Percentiles rank a stretch among this genome's conserved stretches.
Conservation (phyloP, 1,140 invertebrate genomes). For the Aricia agestis region DNA sequence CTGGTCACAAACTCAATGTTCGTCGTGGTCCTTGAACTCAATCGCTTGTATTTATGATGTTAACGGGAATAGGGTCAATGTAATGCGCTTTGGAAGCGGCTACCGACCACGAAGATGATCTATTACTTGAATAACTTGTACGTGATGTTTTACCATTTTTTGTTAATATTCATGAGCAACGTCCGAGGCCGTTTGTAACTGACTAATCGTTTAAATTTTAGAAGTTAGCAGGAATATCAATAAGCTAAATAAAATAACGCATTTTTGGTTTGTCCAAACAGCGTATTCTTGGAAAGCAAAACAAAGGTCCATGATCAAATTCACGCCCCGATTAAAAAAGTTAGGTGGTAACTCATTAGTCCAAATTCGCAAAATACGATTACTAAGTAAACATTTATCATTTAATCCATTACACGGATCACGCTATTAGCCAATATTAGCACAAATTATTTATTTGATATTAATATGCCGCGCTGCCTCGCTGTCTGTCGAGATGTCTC, state of each 20-base stretch:
- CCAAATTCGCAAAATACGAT: not conserved
- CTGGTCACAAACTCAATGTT: constrained; percentile 67
- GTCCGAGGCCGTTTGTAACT: not conserved
- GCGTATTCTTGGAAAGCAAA: no score
- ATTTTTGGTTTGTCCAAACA: not conserved
- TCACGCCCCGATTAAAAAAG: no score
- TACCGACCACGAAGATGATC: constrained; percentile 39
- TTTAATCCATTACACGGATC: constrained; percentile 3
- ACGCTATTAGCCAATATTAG: constrained; percentile 8
- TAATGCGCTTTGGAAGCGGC: constrained; percentile 53
- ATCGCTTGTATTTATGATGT: constrained; percentile 67
- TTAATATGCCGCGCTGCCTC: not conserved
- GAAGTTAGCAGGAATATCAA: not conserved
- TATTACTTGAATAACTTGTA: not conserved
- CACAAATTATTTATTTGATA: constrained; percentile 12
- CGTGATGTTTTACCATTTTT: not conserved
- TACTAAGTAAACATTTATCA: not conserved
- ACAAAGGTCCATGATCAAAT: no score
- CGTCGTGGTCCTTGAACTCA: constrained; percentile 70
- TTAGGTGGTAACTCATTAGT: not conserved
- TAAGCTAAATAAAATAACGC: not conserved
- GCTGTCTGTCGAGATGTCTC: not conserved
- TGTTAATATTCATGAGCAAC: constrained; percentile 1
- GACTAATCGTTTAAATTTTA: not conserved
- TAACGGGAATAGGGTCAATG: constrained; percentile 69